phyloP scores from a whole-genome alignment of 2,113 vertebrate genomes.

The Myxocyprinus asiaticus region DNA sequence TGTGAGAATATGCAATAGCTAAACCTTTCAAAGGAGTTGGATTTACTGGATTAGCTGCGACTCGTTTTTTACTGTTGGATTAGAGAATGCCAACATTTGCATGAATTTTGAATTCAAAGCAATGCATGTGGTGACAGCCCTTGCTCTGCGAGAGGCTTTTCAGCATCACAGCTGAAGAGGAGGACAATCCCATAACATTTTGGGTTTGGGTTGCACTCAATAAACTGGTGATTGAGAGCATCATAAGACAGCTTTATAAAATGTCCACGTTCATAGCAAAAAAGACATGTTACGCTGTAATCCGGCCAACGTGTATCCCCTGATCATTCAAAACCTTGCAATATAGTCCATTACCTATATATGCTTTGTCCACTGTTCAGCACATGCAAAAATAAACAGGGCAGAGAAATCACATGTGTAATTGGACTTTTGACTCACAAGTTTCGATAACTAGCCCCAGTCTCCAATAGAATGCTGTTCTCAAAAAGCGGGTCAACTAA shows the following conservation, averaged over 20 bases:
- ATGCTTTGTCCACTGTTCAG: too few relatives aligned
- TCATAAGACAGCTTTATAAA: constrained; percentile 2
- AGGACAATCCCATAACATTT: constrained; percentile 19
- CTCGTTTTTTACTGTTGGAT: constrained; percentile 9
- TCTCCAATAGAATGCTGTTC: not conserved
- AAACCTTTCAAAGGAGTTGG: not conserved
- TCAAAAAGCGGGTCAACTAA: not conserved
- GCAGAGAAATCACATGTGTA: too few relatives aligned
- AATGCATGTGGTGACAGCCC: not conserved
- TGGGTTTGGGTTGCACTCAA: not conserved
- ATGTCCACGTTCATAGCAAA: not conserved
- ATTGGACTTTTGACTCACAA: too few relatives aligned
- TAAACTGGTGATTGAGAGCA: not conserved
- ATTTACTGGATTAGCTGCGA: constrained; percentile 1
- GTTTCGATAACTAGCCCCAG: too few relatives aligned
- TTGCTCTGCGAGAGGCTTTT: not conserved
- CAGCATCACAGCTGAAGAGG: not conserved
- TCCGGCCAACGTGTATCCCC: not conserved
- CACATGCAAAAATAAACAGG: too few relatives aligned
- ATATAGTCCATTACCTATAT: not conserved
- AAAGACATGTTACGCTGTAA: not conserved
- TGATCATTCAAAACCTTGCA: constrained; percentile 53
- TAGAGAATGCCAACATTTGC: constrained; percentile 33
- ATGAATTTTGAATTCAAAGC: constrained; percentile 22
- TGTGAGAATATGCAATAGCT: not conserved